Conservation (phyloP, 1,140 invertebrate genomes). For the Zaprionus taronus region DNA sequence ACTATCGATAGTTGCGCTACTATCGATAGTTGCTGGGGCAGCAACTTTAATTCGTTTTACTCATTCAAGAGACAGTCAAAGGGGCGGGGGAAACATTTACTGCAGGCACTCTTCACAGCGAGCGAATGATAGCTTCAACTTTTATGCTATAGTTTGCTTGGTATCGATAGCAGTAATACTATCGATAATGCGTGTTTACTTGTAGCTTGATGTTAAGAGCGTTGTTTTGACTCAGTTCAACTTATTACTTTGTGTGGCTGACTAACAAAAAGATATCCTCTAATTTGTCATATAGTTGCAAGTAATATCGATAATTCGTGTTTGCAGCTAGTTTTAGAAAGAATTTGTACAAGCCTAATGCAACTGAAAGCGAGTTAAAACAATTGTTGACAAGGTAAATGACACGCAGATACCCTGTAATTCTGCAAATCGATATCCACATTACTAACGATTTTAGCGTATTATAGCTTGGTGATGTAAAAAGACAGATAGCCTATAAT, state of each 20-base stretch:
- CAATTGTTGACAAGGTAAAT: background rate
- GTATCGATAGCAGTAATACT: background rate
- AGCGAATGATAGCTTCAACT: background rate
- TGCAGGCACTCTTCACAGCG: background rate
- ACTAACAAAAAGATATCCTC: too few relatives aligned
- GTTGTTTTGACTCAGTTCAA: too few relatives aligned
- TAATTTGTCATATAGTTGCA: too few relatives aligned
- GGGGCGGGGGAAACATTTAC: background rate
- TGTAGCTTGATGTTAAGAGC: background rate
- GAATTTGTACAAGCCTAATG: too few relatives aligned
- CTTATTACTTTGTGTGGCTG: too few relatives aligned
- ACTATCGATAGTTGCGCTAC: background rate
- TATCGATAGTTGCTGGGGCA: background rate
- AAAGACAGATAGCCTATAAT: background rate
- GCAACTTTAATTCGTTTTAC: slow-evolving; percentile 1
- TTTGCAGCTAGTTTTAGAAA: too few relatives aligned
- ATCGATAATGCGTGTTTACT: background rate
- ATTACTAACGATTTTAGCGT: too few relatives aligned
- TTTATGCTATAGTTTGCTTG: background rate
- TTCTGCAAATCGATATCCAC: too few relatives aligned
- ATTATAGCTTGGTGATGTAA: too few relatives aligned
- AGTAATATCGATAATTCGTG: too few relatives aligned
- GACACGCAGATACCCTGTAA: background rate
- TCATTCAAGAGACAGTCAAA: background rate
- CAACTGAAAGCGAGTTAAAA: background rate